Percentiles rank a stretch among this genome's conserved stretches.
phyloP scores from a whole-genome alignment of 1,140 invertebrate species.

The Homarus americanus region DNA sequence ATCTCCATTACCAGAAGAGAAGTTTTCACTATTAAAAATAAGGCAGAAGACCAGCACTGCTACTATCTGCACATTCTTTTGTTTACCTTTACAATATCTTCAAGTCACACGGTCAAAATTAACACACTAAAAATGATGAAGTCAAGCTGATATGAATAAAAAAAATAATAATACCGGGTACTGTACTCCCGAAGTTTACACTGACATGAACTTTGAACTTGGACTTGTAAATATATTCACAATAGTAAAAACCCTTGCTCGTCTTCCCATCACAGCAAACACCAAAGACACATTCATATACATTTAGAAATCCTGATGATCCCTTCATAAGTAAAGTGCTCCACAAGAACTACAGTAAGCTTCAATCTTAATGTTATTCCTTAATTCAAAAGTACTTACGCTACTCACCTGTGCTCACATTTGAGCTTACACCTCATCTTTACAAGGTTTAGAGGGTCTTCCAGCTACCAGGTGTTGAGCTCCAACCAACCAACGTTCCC shows the following conservation, averaged over 20 bases:
- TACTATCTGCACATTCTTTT: no score
- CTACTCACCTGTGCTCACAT: conserved; percentile 71
- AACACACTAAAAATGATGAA: no score
- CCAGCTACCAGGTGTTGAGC: conserved; percentile 65
- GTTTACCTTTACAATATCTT: no score
- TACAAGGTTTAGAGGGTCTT: conserved; percentile 68
- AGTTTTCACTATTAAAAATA: no score
- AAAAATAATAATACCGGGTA: no score
- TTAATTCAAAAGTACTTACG: conserved; percentile 71
- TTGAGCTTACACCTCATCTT: conserved; percentile 69
- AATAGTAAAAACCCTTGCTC: not conserved
- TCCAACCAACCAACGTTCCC: conserved; percentile 65
- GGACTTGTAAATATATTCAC: no score
- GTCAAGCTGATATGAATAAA: no score
- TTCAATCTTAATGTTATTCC: conserved; percentile 47
- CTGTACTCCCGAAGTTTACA: no score
- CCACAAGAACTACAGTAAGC: conserved; percentile 40
- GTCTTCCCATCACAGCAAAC: not conserved
- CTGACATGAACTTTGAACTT: no score
- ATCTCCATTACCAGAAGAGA: no score
- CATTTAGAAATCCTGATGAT: not conserved
- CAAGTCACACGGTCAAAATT: no score
- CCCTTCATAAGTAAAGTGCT: not conserved
- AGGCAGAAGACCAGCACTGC: no score
- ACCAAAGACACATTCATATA: not conserved